These are phyloP conservation scores for Eristalis tenax DNA, from an alignment of 2,888 invertebrate genomes.

Conservation along the genomic window DNA sequence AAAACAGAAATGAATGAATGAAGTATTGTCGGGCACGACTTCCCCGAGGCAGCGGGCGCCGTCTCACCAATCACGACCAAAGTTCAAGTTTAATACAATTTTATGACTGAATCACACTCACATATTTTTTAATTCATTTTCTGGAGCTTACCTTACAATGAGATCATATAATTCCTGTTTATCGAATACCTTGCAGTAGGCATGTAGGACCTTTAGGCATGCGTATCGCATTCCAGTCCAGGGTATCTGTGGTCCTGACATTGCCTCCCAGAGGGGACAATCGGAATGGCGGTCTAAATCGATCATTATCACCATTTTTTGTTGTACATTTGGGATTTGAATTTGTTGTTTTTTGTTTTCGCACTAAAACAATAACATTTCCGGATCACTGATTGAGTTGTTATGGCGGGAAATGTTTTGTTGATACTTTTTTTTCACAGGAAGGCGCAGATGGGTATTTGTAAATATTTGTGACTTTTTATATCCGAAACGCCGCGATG, in stretches of 20 bases:
- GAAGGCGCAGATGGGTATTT: neutral
- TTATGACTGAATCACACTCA: neutral
- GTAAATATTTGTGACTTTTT: too few species aligned
- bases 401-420: neutral
- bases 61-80: neutral
- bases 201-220: slow-evolving; percentile 90
- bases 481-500: neutral
- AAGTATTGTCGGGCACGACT: neutral
- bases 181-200: slow-evolving; percentile 94
- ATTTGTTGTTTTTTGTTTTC: neutral
- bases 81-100: neutral
- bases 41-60: neutral
- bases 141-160: slow-evolving; percentile 86
- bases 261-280: slow-evolving; percentile 84
- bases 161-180: slow-evolving; percentile 90
- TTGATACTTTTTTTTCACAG: neutral
- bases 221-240: slow-evolving; percentile 93
- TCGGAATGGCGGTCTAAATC: slow-evolving; percentile 85
- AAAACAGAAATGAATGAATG: neutral
- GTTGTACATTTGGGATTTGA: slow-evolving; percentile 61
- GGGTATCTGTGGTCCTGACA: slow-evolving; percentile 83
- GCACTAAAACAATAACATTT: neutral
- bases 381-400: neutral
- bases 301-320: slow-evolving; percentile 83
- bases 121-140: neutral